Base-by-base conservation (phyloP, 1,140 invertebrate species). In the Diachasmimorpha longicaudata region DNA sequence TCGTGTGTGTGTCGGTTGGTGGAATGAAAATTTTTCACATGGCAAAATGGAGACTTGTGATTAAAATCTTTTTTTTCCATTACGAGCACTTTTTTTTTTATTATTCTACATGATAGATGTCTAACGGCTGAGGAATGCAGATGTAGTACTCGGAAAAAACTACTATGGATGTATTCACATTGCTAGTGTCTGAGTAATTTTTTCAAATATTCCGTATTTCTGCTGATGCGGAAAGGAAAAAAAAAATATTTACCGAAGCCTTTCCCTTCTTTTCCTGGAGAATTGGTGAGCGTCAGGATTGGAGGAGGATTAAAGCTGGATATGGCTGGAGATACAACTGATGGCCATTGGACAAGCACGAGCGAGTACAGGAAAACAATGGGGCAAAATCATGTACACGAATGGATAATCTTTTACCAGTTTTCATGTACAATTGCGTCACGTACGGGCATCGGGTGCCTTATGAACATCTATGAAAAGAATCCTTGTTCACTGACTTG, bases 391-490 rank as follows among this genome's bases (percentile, higher is more conserved):
- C 77, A 80, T 8, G 31, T 25, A 21, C 23, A 76, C 76, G 73
- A 78, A 81, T 77, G 77, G 82, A 82, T 84, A 84, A 84, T 84
- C 79, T 81, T 81, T 84, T 80, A 81, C 14, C 78, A 78, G 79
- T 81, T 84, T 42, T 79, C 80, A 79, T 80, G 78, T 77, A 79
- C 81, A 81, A 76, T 80, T 36, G 76, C 78, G 80, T 79, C 80
- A 80, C 80, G 80, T 81, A 74, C 79, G 58, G 69, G 70, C 72
- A 73, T 72, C 77, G 74, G 39, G 39, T 23, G 13, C 36, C 23
- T 44, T 58, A 21, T 5, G 2, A 31, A 36, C 44, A 0, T 48
- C 31, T 25, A 48, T 68, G 31, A 72, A 19, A n/a, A 11, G 21
- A 69, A 21, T 11, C 71, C 42, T 44, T 46, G 42, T 74, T 70